Evolutionary conservation across 2,797 vertebrate genomes (phyloP).

Genomic region (Acestrorhynchus altus): DNA sequence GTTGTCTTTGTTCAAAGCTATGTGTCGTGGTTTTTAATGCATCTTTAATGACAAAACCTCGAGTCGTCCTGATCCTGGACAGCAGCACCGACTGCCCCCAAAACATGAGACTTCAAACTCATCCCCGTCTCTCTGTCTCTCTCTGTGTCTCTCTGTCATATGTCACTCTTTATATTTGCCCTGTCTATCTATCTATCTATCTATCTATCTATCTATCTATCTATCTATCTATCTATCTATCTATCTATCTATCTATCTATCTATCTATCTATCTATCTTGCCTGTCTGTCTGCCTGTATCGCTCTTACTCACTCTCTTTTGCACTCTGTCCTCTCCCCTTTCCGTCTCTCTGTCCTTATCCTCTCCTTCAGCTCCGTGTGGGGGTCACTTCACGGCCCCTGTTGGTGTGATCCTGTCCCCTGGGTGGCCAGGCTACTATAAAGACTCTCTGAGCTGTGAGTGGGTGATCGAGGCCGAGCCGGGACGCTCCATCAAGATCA

Average conservation of each 20-base stretch:
- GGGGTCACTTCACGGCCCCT: slow-evolving; percentile 87
- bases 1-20: slow-evolving; percentile 9
- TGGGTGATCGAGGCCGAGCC: slow-evolving; percentile 91
- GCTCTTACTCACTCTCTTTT: neutral
- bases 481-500: slow-evolving; percentile 91
- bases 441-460: slow-evolving; percentile 91
- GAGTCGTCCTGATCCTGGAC: too few species aligned
- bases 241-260: slow-evolving; percentile 9
- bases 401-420: slow-evolving; percentile 89
- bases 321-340: neutral
- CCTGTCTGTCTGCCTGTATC: neutral
- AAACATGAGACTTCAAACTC: neutral
- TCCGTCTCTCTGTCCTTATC: neutral
- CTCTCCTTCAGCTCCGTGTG: slow-evolving; percentile 79
- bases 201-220: neutral
- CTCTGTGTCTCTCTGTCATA: neutral
- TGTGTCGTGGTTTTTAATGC: slow-evolving; percentile 22
- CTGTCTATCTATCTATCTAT: neutral
- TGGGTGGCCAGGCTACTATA: slow-evolving; percentile 91
- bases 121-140: neutral
- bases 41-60: slow-evolving; percentile 13
- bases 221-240: slow-evolving; percentile 7
- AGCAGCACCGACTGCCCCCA: neutral
- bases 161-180: too few species aligned
- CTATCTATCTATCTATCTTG: neutral